Percentiles rank a stretch among this genome's conserved stretches.
phyloP scores from a whole-genome alignment of 1,140 invertebrate species.

The Littorina saxatilis region DNA sequence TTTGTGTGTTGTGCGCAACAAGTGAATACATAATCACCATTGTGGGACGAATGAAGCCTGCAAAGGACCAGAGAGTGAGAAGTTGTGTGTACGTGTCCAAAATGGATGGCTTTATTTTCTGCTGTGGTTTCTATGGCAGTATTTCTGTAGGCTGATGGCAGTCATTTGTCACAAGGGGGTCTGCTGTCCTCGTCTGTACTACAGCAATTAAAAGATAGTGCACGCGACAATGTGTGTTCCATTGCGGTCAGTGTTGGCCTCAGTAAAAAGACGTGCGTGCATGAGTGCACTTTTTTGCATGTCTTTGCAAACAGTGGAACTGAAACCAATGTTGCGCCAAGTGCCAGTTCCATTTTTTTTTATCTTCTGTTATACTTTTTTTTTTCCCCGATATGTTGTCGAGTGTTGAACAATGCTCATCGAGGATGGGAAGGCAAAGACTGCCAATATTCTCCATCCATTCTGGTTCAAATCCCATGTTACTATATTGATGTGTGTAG shows the following conservation, averaged over 20 bases:
- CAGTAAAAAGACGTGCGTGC: background rate
- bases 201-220: background rate
- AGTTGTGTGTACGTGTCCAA: slow-evolving; percentile 30
- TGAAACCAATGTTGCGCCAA: background rate
- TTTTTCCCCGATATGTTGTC: background rate
- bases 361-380: background rate
- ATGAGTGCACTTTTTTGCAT: background rate
- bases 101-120: slow-evolving; percentile 8
- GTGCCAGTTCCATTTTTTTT: background rate
- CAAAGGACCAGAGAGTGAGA: background rate
- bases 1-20: slow-evolving; percentile 11
- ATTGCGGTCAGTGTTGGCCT: background rate
- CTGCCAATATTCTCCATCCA: background rate
- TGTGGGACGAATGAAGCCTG: too few species aligned
- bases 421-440: background rate
- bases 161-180: too few species aligned
- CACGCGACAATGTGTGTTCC: background rate
- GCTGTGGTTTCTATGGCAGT: background rate
- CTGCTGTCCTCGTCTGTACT: background rate
- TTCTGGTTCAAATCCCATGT: slow-evolving; percentile 30
- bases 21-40: slow-evolving; percentile 38
- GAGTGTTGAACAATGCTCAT: slow-evolving; percentile 35
- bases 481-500: slow-evolving; percentile 22
- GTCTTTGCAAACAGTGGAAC: background rate
- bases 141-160: background rate